Percentiles rank a stretch among this genome's conserved stretches.
These are phyloP conservation scores for Ciona savignyi DNA, from an alignment of 23 tunicate species.

Conservation along the genomic window DNA sequence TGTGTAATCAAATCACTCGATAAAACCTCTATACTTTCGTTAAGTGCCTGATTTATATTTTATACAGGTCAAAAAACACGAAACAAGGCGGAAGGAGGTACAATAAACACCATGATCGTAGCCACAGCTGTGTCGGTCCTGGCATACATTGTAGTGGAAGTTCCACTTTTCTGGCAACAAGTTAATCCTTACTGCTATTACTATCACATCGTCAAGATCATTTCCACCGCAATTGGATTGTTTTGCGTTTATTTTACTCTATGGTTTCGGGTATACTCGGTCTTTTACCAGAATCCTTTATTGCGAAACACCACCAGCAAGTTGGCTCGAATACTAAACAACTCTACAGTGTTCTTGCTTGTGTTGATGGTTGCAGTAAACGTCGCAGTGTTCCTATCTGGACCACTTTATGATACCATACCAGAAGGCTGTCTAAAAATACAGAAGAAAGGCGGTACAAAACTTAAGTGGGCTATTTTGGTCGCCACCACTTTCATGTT, in stretches of 20 bases:
- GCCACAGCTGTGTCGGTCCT: background rate
- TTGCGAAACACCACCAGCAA: conserved; percentile 11
- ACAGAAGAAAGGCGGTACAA: conserved; percentile 5
- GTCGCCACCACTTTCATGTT: conserved; percentile 16
- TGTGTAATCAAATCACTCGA: no score
- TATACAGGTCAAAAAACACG: no score
- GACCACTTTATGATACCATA: conserved; percentile 10
- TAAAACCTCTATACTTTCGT: no score
- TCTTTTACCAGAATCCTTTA: conserved; percentile 18
- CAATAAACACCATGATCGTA: background rate
- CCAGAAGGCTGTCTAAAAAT: conserved; percentile 13
- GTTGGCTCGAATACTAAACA: conserved; percentile 2
- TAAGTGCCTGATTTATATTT: no score
- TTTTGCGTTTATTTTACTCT: conserved; percentile 19
- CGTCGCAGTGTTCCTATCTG: background rate
- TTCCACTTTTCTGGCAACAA: conserved; percentile 8
- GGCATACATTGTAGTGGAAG: conserved; percentile 8
- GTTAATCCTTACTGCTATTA: conserved; percentile 2
- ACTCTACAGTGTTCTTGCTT: conserved; percentile 1
- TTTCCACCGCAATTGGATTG: conserved; percentile 17
- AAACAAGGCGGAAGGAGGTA: no score
- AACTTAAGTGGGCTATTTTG: conserved; percentile 14
- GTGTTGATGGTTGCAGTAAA: conserved; percentile 5
- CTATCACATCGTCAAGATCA: conserved; percentile 7
- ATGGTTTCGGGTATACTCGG: conserved; percentile 19